phyloP scores from a whole-genome alignment of 2,113 vertebrate species.

The Poeciliopsis turrubarensis region DNA sequence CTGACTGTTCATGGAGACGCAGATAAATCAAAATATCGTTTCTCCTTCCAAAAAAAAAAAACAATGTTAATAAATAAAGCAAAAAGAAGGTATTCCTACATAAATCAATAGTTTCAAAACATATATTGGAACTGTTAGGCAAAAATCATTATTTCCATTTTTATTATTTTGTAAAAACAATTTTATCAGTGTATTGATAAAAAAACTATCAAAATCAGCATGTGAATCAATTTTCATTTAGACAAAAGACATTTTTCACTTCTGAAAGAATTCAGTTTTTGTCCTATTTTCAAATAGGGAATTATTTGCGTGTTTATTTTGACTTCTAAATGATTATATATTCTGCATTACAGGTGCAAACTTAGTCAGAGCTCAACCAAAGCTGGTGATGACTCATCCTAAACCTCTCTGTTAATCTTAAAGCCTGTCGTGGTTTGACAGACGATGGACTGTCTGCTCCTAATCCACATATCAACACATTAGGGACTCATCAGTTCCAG shows the following conservation, averaged over 20 bases:
- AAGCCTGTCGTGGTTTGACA: conserved; percentile 21
- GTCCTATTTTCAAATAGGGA: background rate
- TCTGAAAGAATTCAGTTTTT: background rate
- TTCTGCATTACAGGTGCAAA: conserved; percentile 27
- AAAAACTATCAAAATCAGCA: too few relatives aligned
- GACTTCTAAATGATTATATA: background rate
- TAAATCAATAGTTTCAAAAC: background rate
- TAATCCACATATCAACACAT: conserved; percentile 35
- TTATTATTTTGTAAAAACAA: too few relatives aligned
- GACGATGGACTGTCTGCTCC: background rate
- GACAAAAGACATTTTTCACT: background rate
- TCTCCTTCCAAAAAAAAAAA: too few relatives aligned
- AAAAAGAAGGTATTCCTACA: background rate
- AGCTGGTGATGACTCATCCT: conserved; percentile 24
- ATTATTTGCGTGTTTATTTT: background rate
- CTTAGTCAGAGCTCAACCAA: conserved; percentile 1
- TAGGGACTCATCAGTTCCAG: conserved; percentile 8
- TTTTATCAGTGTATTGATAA: too few relatives aligned
- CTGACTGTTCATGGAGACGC: too few relatives aligned
- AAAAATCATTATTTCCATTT: too few relatives aligned
- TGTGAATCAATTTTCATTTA: background rate
- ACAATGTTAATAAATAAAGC: too few relatives aligned
- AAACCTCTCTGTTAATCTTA: conserved; percentile 45
- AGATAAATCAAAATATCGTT: too few relatives aligned
- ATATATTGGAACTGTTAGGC: background rate